Percentiles rank a stretch among this genome's conserved stretches.
Conservation (phyloP, 2,113 vertebrate genomes). For the Mesembrinibis cayennensis region DNA sequence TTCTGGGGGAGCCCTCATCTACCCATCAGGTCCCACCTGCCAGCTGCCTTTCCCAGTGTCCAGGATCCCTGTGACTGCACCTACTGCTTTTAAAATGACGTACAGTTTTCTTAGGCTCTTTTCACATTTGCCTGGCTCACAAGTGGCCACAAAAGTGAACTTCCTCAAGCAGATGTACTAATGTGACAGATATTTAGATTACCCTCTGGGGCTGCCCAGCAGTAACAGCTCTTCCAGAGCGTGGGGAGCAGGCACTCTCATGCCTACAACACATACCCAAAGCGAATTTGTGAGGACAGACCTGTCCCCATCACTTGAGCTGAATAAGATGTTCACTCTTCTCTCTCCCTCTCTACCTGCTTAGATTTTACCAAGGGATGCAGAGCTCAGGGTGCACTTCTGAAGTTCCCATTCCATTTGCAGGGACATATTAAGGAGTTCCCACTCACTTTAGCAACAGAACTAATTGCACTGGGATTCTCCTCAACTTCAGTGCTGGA, state of each 20-base stretch:
- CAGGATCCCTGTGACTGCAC: not conserved
- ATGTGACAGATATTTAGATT: not conserved
- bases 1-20: not conserved
- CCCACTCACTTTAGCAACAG: not conserved
- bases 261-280: not conserved
- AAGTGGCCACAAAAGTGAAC: not conserved
- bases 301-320: not conserved
- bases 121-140: not conserved
- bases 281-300: not conserved
- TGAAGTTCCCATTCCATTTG: not conserved
- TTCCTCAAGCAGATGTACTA: not conserved
- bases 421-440: not conserved
- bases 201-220: not conserved
- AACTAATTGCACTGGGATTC: not conserved
- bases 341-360: not conserved
- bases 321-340: not conserved
- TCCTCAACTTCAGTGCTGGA: not conserved
- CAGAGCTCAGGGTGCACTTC: not conserved
- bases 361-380: not conserved
- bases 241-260: not conserved
- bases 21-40: not conserved
- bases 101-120: not conserved
- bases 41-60: not conserved
- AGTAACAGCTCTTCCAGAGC: not conserved
- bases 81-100: not conserved